Base-by-base conservation (phyloP, 2,888 invertebrate species). In the Meganola albula region DNA sequence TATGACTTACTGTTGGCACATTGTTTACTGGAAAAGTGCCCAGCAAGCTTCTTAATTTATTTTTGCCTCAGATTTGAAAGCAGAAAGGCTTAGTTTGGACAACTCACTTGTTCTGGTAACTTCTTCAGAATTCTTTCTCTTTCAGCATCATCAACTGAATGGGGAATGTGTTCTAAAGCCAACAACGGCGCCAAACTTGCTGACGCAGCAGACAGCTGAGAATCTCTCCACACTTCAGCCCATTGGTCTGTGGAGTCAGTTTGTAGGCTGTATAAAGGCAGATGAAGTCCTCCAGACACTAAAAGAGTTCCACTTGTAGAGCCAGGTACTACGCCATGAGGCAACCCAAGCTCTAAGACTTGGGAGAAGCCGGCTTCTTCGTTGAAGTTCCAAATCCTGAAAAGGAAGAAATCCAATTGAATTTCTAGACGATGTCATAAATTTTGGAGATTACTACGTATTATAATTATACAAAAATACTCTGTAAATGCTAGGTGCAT, bases 301-400 rank as follows among this genome's bases (percentile, higher is more conserved):
- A 89, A 66, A 0, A 91, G 75, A 1, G 88, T 86, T 0, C 91
- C 91, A 38, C 87, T 85, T 31, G 90, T 90, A 0, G 90, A 90
- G 0, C 90, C 90, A 1, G 91, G 90, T 0, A 91, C 89, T 0
- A 90, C 89, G 2, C 89, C 89, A 31, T 87, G 87, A 1, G 90
- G 90, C 1, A 90, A 80, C 41, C 90, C 89, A 1, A 91, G 76
- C 54, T 90, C 90, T 0, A 91, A 68, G 0, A 91, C 90, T 82
- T 91, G 90, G 0, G 90, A 90, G 60, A 90, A 91, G 0, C 91
- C 91, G 0, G 90, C 90, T 66, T 91, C 90, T 59, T 91, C 90
- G 56, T 91, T 91, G 74, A 90, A 90, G 60, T 90, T 90, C 90
- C 90, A 91, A 38, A 91, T 88, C 58, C 91, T 90, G 72, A 24